phyloP scores from a whole-genome alignment of 2,797 vertebrate genomes.

The Parambassis ranga region DNA sequence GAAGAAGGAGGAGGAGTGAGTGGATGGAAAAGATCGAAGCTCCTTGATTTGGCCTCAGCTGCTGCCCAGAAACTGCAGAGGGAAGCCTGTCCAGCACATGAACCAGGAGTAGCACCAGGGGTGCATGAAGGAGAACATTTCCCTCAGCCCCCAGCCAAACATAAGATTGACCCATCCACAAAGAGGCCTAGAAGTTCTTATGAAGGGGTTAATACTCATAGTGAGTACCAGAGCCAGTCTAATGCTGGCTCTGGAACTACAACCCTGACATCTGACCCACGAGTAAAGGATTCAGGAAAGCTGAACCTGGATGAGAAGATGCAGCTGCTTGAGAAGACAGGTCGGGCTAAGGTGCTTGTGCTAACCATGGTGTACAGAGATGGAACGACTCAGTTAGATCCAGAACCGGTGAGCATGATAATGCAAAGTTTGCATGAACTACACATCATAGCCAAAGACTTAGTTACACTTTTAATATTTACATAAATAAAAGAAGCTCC shows the following conservation, averaged over 20 bases:
- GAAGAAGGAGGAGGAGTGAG: background rate
- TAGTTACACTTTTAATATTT: background rate
- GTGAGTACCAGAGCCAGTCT: background rate
- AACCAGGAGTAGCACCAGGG: background rate
- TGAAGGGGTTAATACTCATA: background rate
- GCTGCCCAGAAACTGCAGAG: background rate
- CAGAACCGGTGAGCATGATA: slow-evolving; percentile 74
- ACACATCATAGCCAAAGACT: background rate
- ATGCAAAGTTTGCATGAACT: background rate
- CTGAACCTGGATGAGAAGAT: slow-evolving; percentile 74
- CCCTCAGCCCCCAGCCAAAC: slow-evolving; percentile 1
- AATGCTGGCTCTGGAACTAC: slow-evolving; percentile 22
- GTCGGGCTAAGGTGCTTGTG: slow-evolving; percentile 72
- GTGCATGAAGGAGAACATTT: background rate
- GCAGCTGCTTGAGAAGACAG: slow-evolving; percentile 67
- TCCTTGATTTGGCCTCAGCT: background rate
- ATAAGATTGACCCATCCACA: background rate
- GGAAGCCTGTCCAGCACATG: background rate
- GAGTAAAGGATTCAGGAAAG: slow-evolving; percentile 73
- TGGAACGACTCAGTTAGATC: slow-evolving; percentile 85
- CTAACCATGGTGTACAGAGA: slow-evolving; percentile 86
- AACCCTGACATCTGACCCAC: slow-evolving; percentile 64
- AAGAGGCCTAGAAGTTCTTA: background rate
- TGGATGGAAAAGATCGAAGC: background rate
- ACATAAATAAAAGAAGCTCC: background rate